phyloP scores from a whole-genome alignment of 2,797 vertebrate species.

The Tangara arthus region DNA sequence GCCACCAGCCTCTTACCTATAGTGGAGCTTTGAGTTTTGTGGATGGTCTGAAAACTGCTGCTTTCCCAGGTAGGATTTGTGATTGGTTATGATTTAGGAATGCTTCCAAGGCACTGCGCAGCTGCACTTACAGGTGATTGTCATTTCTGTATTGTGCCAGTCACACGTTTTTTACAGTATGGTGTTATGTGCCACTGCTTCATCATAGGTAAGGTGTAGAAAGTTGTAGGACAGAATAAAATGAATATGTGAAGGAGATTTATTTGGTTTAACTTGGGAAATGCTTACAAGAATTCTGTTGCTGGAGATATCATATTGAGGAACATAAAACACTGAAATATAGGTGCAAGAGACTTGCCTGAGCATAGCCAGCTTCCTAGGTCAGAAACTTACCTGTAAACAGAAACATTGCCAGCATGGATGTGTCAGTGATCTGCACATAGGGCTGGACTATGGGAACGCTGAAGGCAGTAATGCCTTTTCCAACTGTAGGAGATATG shows the following conservation, averaged over 20 bases:
- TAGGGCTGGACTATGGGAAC: not conserved
- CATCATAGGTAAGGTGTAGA: accelerated
- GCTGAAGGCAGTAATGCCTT: not conserved
- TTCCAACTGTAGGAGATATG: not conserved
- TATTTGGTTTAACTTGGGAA: not conserved
- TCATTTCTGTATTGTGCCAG: not conserved
- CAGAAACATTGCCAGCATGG: not conserved
- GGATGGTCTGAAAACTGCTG: not conserved
- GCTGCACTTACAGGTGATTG: accelerated
- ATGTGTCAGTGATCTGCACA: not conserved
- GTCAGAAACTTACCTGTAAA: not conserved
- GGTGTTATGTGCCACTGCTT: not conserved
- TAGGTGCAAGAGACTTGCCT: not conserved
- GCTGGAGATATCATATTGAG: not conserved
- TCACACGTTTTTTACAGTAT: accelerated
- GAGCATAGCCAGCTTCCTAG: not conserved
- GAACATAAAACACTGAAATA: not conserved
- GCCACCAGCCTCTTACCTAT: not conserved
- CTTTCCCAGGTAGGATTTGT: not conserved
- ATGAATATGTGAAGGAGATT: not conserved
- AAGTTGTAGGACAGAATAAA: not conserved
- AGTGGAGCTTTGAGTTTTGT: not conserved
- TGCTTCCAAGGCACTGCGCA: not conserved
- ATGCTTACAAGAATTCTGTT: not conserved
- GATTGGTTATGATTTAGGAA: not conserved